Evolutionary conservation across 2,797 vertebrate species (phyloP).

Genomic region (Steatocranus sp.): DNA sequence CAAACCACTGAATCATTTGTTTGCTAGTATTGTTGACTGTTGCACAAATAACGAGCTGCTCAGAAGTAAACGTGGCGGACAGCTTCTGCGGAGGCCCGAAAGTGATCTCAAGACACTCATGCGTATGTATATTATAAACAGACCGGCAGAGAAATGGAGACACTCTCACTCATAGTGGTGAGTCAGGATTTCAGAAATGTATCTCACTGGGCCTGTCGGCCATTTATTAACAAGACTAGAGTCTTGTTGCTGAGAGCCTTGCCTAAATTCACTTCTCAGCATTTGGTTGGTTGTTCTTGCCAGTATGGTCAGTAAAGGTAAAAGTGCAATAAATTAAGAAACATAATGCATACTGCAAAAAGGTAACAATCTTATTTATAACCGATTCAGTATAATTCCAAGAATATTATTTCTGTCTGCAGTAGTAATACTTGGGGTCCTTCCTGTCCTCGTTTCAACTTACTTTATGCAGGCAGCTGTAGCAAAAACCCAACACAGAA

Average conservation of each 20-base stretch:
- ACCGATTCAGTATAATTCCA: background rate
- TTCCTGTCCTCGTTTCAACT: accelerated
- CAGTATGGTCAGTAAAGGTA: background rate
- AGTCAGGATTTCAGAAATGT: background rate
- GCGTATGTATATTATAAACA: background rate
- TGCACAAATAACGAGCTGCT: slow-evolving; percentile 20
- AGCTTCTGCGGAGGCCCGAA: background rate
- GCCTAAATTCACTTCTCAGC: background rate
- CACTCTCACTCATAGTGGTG: background rate
- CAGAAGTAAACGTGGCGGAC: background rate
- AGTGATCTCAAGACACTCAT: background rate
- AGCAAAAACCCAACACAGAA: background rate
- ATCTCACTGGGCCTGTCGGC: background rate
- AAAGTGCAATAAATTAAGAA: background rate
- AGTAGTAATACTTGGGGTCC: background rate
- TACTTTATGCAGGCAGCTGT: background rate
- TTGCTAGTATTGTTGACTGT: slow-evolving; percentile 1
- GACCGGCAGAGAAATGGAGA: background rate
- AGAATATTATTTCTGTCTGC: background rate
- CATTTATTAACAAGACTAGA: background rate
- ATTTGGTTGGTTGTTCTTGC: background rate
- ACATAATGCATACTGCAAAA: background rate
- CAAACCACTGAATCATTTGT: slow-evolving; percentile 6
- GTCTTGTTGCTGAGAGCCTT: background rate
- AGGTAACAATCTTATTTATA: background rate